These are phyloP conservation scores for Hypanus sabinus DNA, from an alignment of 2,113 vertebrate genomes.

Conservation along the genomic window DNA sequence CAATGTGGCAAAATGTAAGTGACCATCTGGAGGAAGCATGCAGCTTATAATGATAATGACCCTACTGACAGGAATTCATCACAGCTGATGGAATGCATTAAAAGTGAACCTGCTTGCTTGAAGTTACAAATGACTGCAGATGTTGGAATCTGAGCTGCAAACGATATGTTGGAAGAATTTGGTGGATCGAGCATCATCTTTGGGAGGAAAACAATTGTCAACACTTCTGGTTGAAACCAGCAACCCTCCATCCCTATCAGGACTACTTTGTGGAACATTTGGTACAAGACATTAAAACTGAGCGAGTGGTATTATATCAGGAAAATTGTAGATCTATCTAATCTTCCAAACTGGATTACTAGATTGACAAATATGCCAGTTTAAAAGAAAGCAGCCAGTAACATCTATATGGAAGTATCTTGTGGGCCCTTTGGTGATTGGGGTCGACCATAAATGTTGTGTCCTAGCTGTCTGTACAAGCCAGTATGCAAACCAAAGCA, in stretches of 20 bases:
- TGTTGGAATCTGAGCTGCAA: too few relatives aligned
- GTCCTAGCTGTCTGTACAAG: too few relatives aligned
- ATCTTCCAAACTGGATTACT: neutral
- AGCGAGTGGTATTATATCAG: neutral
- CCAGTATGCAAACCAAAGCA: too few relatives aligned
- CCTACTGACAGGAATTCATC: neutral
- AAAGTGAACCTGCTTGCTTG: neutral
- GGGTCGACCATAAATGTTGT: too few relatives aligned
- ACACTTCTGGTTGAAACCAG: too few relatives aligned
- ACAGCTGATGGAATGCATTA: neutral
- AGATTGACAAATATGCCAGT: slow-evolving; percentile 1
- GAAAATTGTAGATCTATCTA: neutral
- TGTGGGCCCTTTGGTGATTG: too few relatives aligned
- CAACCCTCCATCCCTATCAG: too few relatives aligned
- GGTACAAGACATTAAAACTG: neutral
- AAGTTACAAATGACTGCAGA: neutral
- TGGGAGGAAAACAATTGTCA: too few relatives aligned
- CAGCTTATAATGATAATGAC: neutral
- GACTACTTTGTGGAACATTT: neutral
- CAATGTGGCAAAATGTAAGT: neutral
- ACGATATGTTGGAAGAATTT: too few relatives aligned
- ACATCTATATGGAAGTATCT: neutral
- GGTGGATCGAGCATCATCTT: too few relatives aligned
- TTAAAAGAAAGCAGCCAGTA: neutral
- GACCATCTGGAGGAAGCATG: neutral